Evolutionary conservation across 2,888 invertebrate genomes (phyloP), one percentile per base, ranked within the genome.

Genomic region (Lycophotia porphyrea): DNA sequence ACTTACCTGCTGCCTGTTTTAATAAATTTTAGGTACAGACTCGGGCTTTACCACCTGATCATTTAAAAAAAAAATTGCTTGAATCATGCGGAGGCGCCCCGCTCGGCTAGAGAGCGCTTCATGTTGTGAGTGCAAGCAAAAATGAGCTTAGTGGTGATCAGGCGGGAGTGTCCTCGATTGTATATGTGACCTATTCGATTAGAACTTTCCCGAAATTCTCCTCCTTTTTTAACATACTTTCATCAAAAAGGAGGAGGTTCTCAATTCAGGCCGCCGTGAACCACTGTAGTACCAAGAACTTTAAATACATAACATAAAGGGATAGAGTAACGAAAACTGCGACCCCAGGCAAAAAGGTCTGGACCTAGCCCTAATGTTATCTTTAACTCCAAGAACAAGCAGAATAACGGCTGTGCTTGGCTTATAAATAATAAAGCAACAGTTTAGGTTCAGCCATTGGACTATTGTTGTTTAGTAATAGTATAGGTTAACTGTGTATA

Each of bases 1-100:
- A 77, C 82, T 81, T 74, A 83, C 85, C 85, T 74, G 55, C 0
- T 44, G 31, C 31, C 31, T 21, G 31, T 58, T 31, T 31, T 31
- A 31, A 4, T 21, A 21, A 31, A 31, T 31, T 31, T 58, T 55
- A 1, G 55, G 55, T n/a, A n/a, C n/a, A n/a, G n/a, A n/a, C n/a
- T n/a, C n/a, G n/a, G n/a, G n/a, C n/a, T n/a, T n/a, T n/a, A n/a
- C n/a, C n/a, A n/a, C n/a, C n/a, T n/a, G n/a, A n/a, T n/a, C n/a
- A n/a, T n/a, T n/a, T n/a, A n/a, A n/a, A n/a, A n/a, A n/a, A n/a
- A n/a, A n/a, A n/a, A n/a, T n/a, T n/a, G n/a, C n/a, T n/a, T n/a
- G n/a, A n/a, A n/a, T n/a, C n/a, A n/a, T n/a, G n/a, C n/a, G n/a
- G n/a, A n/a, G n/a, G n/a, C n/a, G n/a, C n/a, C n/a, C n/a, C n/a